Percentiles rank a stretch among this genome's conserved stretches.
These are phyloP conservation scores for Plusia festucae DNA, from an alignment of 2,888 invertebrate species.

Conservation along the genomic window DNA sequence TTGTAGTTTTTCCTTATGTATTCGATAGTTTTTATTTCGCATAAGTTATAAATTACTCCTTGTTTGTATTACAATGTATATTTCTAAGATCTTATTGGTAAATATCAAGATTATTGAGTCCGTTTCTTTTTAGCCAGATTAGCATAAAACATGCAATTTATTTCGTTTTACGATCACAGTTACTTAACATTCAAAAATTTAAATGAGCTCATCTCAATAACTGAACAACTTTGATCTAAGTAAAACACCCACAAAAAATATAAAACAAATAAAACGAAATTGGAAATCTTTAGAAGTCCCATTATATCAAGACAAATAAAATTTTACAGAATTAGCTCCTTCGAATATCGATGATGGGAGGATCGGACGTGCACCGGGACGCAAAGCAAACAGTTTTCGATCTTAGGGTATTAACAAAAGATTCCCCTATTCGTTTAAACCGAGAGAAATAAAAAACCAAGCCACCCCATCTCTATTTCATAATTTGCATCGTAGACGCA, in stretches of 20 bases:
- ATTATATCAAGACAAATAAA: constrained; percentile 59
- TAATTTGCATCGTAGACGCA: constrained; percentile 88
- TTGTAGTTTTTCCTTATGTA: constrained; percentile 1
- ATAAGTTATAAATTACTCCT: not conserved
- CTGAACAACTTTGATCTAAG: constrained; percentile 46
- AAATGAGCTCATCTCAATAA: constrained; percentile 55
- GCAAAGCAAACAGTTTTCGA: constrained; percentile 79
- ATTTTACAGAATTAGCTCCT: constrained; percentile 58
- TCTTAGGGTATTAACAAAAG: constrained; percentile 76
- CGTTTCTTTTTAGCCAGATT: constrained; percentile 28
- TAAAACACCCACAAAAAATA: constrained; percentile 53
- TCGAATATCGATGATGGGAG: constrained; percentile 53
- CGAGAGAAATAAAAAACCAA: constrained; percentile 74
- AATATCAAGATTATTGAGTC: constrained; percentile 11
- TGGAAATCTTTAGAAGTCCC: constrained; percentile 52
- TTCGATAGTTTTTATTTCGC: not conserved
- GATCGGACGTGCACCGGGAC: constrained; percentile 63
- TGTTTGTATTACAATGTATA: too few relatives aligned
- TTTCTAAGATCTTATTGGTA: not conserved
- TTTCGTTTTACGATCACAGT: constrained; percentile 45
- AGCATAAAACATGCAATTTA: constrained; percentile 46
- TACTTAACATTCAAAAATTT: constrained; percentile 51
- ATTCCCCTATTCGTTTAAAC: constrained; percentile 84
- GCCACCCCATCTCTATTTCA: constrained; percentile 84
- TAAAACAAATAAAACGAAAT: constrained; percentile 56